phyloP scores from a whole-genome alignment of 2,797 vertebrate genomes.

The Jordanella pulchra region DNA sequence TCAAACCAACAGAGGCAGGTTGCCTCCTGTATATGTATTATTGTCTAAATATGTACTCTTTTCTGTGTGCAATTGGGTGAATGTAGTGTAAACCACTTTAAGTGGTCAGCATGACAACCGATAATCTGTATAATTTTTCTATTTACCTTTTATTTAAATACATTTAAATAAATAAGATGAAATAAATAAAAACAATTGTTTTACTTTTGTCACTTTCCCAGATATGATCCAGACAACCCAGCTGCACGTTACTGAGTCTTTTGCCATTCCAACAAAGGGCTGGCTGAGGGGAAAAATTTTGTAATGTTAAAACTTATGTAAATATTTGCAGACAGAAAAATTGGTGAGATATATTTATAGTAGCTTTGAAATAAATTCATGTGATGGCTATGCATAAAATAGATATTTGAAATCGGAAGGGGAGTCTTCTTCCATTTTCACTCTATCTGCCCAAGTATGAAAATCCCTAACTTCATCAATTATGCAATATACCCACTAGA shows the following conservation, averaged over 20 bases:
- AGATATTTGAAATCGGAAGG: conserved; percentile 9
- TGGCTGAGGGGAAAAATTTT: conserved; percentile 26
- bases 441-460: conserved; percentile 40
- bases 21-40: too few relatives aligned
- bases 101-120: neutral
- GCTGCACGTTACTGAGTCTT: conserved; percentile 39
- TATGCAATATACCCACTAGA: conserved; percentile 59
- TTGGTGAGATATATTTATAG: neutral
- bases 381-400: neutral
- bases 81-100: neutral
- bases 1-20: neutral
- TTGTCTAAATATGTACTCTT: neutral
- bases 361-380: neutral
- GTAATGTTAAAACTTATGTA: conserved; percentile 20
- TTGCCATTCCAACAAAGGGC: conserved; percentile 29
- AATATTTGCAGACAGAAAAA: conserved; percentile 15
- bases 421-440: conserved; percentile 11
- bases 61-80: neutral
- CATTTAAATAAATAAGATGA: too few relatives aligned
- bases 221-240: conserved; percentile 19
- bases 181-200: too few relatives aligned
- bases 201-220: conserved; percentile 10
- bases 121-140: neutral
- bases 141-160: too few relatives aligned
- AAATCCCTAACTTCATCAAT: conserved; percentile 43